Base-by-base conservation (phyloP, 2,113 vertebrate genomes). In the Sorex araneus region DNA sequence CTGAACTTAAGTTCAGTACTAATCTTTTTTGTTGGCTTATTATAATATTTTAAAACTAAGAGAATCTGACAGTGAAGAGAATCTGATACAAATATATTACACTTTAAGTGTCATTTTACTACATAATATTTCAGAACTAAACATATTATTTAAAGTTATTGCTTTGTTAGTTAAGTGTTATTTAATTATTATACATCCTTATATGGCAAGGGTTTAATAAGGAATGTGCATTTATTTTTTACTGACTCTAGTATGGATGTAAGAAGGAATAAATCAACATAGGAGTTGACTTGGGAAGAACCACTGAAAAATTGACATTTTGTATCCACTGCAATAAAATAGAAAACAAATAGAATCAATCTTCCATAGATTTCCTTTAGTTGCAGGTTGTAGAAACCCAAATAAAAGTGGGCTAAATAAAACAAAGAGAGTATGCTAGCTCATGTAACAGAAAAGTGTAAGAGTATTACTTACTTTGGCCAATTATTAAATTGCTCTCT, bases 41-140 rank as follows among this genome's bases (percentile, higher is more conserved):
- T 57, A 4, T 28, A 30, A 80, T 84, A 89, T 87, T 91, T 66
- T 70, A 57, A 92, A 87, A 70, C 16, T 79, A 76, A 71, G 5
- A 57, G 12, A 12, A 47, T 2, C 36, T 92, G 87, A n/a, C n/a
- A n/a, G n/a, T n/a, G n/a, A n/a, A n/a, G n/a, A n/a, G n/a, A n/a
- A n/a, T 88, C 32, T 75, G n/a, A 71, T 54, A 50, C 4, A 77
- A 40, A 36, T 57, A 90, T 18, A 36, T 78, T 70, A 23, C 6
- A 85, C 80, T 71, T 32, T 78, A 71, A 87, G 16, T 45, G 34
- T 6, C 32, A 40, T 80, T 91, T 95, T 76, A 47, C 30, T 76
- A 6, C 69, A 34, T 88, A 84, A 71, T 8, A 82, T 50, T 95
- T 78, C 47, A 90, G 28, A 87, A 16, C n/a, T 76, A 88, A 93